Base-by-base conservation (phyloP, 2,113 vertebrate genomes). In the Centropristis striata region DNA sequence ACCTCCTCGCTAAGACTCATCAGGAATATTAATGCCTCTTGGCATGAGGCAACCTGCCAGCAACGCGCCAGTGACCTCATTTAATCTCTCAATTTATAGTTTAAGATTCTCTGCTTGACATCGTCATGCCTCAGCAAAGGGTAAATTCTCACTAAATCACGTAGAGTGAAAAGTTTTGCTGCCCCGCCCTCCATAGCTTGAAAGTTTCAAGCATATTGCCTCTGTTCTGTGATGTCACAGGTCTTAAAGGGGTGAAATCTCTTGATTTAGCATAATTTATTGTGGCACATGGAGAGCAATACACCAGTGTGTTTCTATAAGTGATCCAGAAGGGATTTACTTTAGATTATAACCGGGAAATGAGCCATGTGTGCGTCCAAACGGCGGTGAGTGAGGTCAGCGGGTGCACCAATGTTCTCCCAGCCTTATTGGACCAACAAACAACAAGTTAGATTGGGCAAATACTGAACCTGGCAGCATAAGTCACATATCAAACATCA, bases 41-140 rank as follows among this genome's bases (percentile, higher is more conserved):
- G 18, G 58, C 27, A 63, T 78, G 68, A 80, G 68, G 68, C 67
- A 88, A 72, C 47, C 37, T 57, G 65, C 44, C 70, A 57, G 75
- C 66, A 83, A 80, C 11, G 0, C 16, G 63, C 20, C 55, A 3
- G 60, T 67, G 64, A 79, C 64, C 77, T 54, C 37, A 65, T 83
- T 74, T 72, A 67, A 66, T 69, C 55, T 81, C 39, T 83, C 41
- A 10, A 14, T 69, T 60, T 69, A 71, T 46, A n/a, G 20, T 42
- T 47, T 4, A 46, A 65, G n/a, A 67, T 51, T 41, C 49, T 59
- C 2, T 0, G 27, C 0, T 84, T 7, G 23, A 14, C 3, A 5
- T 46, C 21, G 2, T 44, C 28, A 25, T 59, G 76, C 64, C 21
- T 72, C 9, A 39, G 20, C 14, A 76, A 53, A 64, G 50, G 25